phyloP scores from a whole-genome alignment of 2,797 vertebrate species.

The Craterocephalus amniculus region DNA sequence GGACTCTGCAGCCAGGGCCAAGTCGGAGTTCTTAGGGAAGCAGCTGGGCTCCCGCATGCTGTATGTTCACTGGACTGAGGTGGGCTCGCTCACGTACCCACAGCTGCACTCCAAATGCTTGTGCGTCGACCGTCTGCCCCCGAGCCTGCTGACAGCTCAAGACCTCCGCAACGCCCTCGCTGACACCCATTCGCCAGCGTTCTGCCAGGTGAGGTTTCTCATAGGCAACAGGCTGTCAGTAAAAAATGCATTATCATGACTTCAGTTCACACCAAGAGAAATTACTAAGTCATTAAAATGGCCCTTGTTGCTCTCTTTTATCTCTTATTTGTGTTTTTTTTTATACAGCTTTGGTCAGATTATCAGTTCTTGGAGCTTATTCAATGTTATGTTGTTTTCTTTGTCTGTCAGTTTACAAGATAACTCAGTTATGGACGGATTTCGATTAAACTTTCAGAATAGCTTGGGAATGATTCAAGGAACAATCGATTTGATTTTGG shows the following conservation, averaged over 20 bases:
- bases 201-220: slow-evolving; percentile 87
- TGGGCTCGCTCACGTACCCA: slow-evolving; percentile 86
- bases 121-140: slow-evolving; percentile 89
- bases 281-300: background rate
- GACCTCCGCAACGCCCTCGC: slow-evolving; percentile 84
- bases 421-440: no score
- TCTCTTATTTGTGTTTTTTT: background rate
- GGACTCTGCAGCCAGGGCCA: slow-evolving; percentile 92
- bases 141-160: slow-evolving; percentile 82
- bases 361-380: background rate
- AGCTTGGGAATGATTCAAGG: no score
- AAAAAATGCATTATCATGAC: background rate
- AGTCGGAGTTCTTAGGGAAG: slow-evolving; percentile 91
- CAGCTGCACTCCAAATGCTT: slow-evolving; percentile 91
- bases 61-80: slow-evolving; percentile 96
- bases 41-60: slow-evolving; percentile 91
- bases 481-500: no score
- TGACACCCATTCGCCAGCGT: slow-evolving; percentile 79
- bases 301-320: background rate
- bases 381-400: no score
- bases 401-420: no score
- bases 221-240: background rate
- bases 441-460: no score
- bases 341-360: background rate
- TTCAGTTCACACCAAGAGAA: background rate